Percentiles rank a stretch among this genome's conserved stretches.
Conservation (phyloP, 2,888 invertebrate genomes). For the Andrena camellia region DNA sequence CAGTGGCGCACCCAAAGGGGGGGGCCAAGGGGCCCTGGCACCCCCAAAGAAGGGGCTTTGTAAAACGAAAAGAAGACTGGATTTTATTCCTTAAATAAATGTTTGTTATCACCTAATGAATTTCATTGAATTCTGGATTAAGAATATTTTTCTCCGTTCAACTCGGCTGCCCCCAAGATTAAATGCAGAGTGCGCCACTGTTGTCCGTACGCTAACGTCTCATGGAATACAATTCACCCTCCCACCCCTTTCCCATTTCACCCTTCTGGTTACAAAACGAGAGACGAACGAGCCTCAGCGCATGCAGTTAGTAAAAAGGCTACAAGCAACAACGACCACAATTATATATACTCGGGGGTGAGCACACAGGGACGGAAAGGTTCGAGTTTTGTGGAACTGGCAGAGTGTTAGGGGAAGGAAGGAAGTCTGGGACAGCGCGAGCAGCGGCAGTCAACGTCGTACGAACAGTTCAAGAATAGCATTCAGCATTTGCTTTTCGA, state of each 20-base stretch:
- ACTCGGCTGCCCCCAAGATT: too few relatives aligned
- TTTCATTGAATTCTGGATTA: too few relatives aligned
- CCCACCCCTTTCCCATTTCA: not conserved
- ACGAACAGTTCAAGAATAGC: slow-evolving; percentile 76
- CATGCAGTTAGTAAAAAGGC: slow-evolving; percentile 57
- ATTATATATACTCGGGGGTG: slow-evolving; percentile 29
- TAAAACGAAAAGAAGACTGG: too few relatives aligned
- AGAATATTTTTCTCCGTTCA: too few relatives aligned
- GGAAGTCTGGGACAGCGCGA: slow-evolving; percentile 84
- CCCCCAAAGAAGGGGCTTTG: too few relatives aligned
- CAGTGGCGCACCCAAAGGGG: too few relatives aligned
- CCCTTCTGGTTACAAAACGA: slow-evolving; percentile 41
- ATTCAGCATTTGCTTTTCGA: slow-evolving; percentile 41
- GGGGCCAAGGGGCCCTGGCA: too few relatives aligned
- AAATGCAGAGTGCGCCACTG: too few relatives aligned
- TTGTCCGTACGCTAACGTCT: too few relatives aligned
- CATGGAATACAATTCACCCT: not conserved
- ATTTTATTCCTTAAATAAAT: too few relatives aligned
- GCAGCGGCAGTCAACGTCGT: slow-evolving; percentile 86
- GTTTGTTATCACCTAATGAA: too few relatives aligned
- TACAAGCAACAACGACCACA: slow-evolving; percentile 42
- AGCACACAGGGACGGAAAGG: slow-evolving; percentile 46
- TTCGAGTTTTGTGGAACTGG: slow-evolving; percentile 44
- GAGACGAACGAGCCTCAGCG: slow-evolving; percentile 52
- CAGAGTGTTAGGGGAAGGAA: slow-evolving; percentile 51